A percentile compares a stretch with the other conserved stretches of the same genome.
Conservation (phyloP, 2,888 invertebrate species). For the Spisula solida region DNA sequence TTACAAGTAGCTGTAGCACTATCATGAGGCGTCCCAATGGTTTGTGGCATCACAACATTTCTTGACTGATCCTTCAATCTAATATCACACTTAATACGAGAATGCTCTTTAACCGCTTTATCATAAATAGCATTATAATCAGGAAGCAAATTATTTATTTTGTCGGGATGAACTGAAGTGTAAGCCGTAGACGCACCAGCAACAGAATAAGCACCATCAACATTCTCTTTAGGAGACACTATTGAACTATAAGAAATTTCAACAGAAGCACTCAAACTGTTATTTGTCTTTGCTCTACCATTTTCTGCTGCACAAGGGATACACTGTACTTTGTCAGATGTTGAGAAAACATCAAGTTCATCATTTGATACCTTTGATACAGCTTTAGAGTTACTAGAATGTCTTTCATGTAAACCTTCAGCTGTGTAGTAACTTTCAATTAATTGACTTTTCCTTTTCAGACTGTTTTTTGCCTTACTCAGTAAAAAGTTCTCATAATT, state of each 20-base stretch:
- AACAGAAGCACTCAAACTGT: not conserved
- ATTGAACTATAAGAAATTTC: not conserved
- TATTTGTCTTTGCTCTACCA: not conserved
- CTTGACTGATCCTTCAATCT: not conserved
- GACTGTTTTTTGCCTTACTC: not conserved
- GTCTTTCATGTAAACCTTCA: constrained; percentile 9
- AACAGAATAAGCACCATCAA: not conserved
- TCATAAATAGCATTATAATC: not conserved
- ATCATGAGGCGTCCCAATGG: not conserved
- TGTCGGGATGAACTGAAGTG: not conserved
- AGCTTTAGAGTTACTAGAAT: not conserved
- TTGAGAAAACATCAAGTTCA: not conserved
- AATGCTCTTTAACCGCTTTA: not conserved
- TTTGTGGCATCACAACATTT: not conserved
- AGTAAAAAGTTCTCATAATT: constrained; percentile 37
- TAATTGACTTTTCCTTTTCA: constrained; percentile 36
- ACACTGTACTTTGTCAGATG: not conserved
- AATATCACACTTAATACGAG: not conserved
- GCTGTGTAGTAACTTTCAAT: constrained; percentile 48
- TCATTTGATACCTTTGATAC: not conserved
- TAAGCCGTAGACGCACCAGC: not conserved
- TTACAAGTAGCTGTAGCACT: not conserved
- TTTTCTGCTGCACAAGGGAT: not conserved
- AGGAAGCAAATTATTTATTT: not conserved
- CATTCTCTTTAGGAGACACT: not conserved